Evolutionary conservation across 2,888 invertebrate genomes (phyloP), one percentile per base, ranked within the genome.

Genomic region (Pristionchus maxplancki): DNA sequence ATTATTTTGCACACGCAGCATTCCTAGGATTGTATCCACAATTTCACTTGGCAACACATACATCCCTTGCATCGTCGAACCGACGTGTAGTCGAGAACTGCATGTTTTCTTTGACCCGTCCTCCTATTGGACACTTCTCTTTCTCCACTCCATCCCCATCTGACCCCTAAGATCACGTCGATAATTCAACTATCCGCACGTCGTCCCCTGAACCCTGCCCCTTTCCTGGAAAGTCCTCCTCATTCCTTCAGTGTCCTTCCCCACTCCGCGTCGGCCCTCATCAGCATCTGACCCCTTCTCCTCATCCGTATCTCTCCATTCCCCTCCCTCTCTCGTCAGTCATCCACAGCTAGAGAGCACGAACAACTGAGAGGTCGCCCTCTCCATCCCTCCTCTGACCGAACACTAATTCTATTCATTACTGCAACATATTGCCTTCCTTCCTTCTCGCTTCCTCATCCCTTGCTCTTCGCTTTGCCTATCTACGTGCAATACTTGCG

Each of bases 341-440:
- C 71, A 37, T 15, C 34, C 71, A 71, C 0, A 24, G 9, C 1
- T 24, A 58, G 20, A 24, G 4, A 58, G 24, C 9, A 3, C 58
- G n/a, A 5, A n/a, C 4, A 6, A 0, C 6, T 24, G 58, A 64
- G 64, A 64, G 15, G 11, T 64, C 13, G 28, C 64, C 64, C 62
- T 62, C 24, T 24, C 11, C 58, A 8, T 34, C 15, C 67, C 15
- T n/a, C 67, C 31, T 4, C 34, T 24, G 67, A 28, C 67, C 44
- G 44, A 78, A 78, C 78, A 78, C 78, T 85, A 85, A 85, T 85
- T 62, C 85, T 48, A 85, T 85, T 85, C 85, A 85, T 85, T 85
- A 85, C 85, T 40, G 85, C 82, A 83, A 83, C 82, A 83, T 53
- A 28, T 31, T 81, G 48, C 81, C 81, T 40, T 37, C 37, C 44